Base-by-base conservation (phyloP, 2,113 vertebrate species). In the Lynx canadensis region DNA sequence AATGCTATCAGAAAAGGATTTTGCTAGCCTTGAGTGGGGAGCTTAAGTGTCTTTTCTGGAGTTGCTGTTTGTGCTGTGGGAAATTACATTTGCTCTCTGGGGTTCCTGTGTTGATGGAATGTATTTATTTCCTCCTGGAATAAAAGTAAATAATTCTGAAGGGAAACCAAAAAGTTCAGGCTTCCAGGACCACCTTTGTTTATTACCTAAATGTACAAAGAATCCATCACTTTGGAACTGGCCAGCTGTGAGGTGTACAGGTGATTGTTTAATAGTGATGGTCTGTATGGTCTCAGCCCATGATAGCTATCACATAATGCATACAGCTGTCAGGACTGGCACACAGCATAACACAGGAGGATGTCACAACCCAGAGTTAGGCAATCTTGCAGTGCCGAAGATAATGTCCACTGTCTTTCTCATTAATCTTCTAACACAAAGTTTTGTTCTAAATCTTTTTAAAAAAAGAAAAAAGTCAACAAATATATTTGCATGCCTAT, bases 11-110 rank as follows among this genome's bases (percentile, higher is more conserved):
- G 96, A 89, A 80, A 96, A 52, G 21, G 71, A 89, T 90, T 98
- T 98, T 97, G 50, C 87, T 94, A 83, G 69, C 52, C 95, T 45
- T 65, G 84, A 98, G 91, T 95, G 88, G 95, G 85, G 94, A 97
- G 92, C 96, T 63, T 65, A 23, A 98, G 96, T 97, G 97, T 97
- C 38, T 95, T 98, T 97, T 98, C 95, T 96, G 87, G 97, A 97
- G 95, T 66, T 74, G 97, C 94, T 97, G n/a, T 52, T 97, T 96
- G 97, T 95, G 95, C 97, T 97, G 36, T 94, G 96, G 98, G 97
- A 98, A 98, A 98, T 97, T 97, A 97, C 79, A 95, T 98, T 98
- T 98, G 91, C 97, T 96, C 97, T 98, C 97, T 81, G 88, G 96
- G 96, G 85, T 97, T 98, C 85, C 96, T 97, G 10, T 25, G 4